phyloP scores from a whole-genome alignment of 2,888 invertebrate genomes.

The Himalopsyche kuldschensis region DNA sequence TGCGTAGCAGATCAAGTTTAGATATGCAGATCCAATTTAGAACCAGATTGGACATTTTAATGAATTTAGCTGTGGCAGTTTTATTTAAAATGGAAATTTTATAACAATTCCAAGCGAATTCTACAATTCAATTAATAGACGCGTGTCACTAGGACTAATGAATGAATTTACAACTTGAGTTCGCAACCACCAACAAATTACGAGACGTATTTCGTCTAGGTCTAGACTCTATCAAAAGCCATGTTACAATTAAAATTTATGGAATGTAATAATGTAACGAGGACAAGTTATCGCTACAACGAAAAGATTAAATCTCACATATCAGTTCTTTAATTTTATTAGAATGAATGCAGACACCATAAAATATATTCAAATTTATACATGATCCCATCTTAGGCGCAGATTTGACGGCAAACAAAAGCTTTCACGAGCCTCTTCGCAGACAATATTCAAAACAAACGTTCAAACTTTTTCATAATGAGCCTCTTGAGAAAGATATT shows the following conservation, averaged over 20 bases:
- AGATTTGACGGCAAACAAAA: background rate
- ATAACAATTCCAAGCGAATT: no score
- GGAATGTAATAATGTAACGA: background rate
- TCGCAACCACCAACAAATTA: background rate
- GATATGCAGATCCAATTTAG: no score
- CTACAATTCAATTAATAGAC: no score
- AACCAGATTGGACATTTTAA: no score
- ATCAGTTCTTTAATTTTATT: background rate
- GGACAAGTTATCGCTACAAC: background rate
- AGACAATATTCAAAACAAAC: background rate
- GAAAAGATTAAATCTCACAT: background rate
- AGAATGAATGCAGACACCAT: background rate
- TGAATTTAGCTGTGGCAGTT: no score
- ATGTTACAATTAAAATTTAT: background rate
- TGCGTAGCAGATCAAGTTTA: no score
- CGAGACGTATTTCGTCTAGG: background rate
- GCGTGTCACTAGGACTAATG: background rate
- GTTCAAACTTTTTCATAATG: background rate
- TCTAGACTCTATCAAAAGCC: background rate
- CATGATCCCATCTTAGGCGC: background rate
- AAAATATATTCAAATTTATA: background rate
- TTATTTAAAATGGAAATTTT: no score
- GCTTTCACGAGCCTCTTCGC: background rate
- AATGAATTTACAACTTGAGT: background rate
- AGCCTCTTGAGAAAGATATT: background rate